Evolutionary conservation across 2,888 invertebrate species (phyloP).

Genomic region (Hyalella azteca): DNA sequence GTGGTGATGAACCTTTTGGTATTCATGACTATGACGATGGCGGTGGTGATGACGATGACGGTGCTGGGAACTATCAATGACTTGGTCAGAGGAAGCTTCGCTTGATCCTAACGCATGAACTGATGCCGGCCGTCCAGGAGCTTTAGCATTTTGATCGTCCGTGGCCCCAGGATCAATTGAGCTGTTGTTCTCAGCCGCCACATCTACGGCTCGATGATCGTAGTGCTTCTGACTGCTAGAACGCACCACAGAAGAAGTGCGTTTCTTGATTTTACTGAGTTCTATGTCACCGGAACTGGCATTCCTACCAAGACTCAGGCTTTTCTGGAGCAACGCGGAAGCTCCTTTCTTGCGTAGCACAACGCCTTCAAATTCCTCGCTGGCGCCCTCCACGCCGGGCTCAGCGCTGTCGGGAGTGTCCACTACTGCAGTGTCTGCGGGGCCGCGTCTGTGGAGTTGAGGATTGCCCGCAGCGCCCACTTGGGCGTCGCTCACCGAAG

Average conservation of each 20-base stretch:
- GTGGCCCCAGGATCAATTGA: background rate
- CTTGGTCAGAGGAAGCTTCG: background rate
- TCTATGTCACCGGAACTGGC: background rate
- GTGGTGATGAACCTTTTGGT: background rate
- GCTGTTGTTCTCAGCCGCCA: too few relatives aligned
- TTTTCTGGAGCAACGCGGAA: background rate
- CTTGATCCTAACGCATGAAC: background rate
- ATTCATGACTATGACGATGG: background rate
- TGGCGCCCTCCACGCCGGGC: background rate
- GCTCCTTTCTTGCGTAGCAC: background rate
- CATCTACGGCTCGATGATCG: background rate
- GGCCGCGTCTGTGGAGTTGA: background rate
- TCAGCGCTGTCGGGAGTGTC: background rate
- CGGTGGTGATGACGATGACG: background rate
- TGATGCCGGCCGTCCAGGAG: background rate
- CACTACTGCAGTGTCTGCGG: background rate
- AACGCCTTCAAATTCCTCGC: background rate
- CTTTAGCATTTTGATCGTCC: background rate
- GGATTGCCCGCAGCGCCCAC: background rate
- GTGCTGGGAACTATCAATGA: background rate
- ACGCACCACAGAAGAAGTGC: background rate
- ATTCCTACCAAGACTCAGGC: conserved; percentile 2
- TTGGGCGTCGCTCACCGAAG: conserved; percentile 26
- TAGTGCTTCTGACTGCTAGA: background rate
- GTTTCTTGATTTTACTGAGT: background rate